Percentiles rank a stretch among this genome's conserved stretches.
Evolutionary conservation across 2,113 vertebrate species (phyloP).

Genomic region (Gymnorhina tibicen): DNA sequence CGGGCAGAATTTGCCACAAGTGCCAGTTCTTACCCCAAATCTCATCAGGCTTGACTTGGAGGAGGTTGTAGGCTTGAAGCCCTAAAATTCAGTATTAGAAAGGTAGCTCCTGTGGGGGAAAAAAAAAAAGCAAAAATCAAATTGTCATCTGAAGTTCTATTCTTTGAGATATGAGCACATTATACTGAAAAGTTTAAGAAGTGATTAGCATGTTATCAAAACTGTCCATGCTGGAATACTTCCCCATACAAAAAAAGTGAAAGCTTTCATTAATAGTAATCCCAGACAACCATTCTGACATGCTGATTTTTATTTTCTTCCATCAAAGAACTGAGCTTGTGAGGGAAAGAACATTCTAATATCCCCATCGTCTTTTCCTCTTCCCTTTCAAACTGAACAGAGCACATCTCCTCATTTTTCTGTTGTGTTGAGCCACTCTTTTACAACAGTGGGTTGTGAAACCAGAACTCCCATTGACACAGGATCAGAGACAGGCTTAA

Average conservation of each 20-base stretch:
- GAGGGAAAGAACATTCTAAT: background rate
- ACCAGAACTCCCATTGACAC: conserved; percentile 11
- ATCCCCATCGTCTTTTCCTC: background rate
- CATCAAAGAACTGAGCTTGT: background rate
- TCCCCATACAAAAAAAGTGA: background rate
- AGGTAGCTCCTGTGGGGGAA: background rate
- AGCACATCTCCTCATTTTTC: background rate
- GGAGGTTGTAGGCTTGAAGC: background rate
- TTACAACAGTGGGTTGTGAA: background rate
- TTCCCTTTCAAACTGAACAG: background rate
- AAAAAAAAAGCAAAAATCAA: background rate
- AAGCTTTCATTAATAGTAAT: background rate
- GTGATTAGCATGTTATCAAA: background rate
- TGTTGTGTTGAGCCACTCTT: conserved; percentile 2
- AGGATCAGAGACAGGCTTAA: conserved; percentile 23
- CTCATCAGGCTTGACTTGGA: background rate
- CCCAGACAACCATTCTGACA: background rate
- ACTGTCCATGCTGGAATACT: background rate
- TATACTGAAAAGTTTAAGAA: background rate
- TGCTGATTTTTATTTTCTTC: conserved; percentile 9
- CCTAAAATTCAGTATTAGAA: background rate
- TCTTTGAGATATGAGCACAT: background rate
- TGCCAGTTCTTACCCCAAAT: background rate
- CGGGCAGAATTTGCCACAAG: background rate
- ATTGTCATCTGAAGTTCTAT: background rate